Percentiles rank a stretch among this genome's conserved stretches.
Evolutionary conservation across 2,888 invertebrate species (phyloP).

Genomic region (Lepidocyrtoides sp.): DNA sequence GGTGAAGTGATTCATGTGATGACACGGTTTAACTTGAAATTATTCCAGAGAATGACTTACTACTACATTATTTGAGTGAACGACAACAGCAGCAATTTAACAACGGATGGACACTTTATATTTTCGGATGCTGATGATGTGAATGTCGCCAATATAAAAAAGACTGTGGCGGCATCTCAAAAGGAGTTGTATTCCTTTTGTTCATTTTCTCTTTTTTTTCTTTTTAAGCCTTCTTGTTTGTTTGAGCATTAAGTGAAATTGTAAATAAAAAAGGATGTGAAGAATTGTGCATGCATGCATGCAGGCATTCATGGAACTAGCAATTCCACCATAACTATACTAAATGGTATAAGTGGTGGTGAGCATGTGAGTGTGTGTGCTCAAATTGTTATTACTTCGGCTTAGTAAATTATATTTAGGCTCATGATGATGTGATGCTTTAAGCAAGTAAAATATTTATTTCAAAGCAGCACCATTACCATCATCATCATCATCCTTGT

Average conservation of each 20-base stretch:
- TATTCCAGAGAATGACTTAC: conserved; percentile 61
- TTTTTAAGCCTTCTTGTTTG: conserved; percentile 41
- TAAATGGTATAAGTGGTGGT: conserved; percentile 5
- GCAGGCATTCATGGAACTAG: conserved; percentile 45
- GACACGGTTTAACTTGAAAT: conserved; percentile 58
- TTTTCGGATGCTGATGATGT: background rate
- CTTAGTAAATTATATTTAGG: conserved; percentile 65
- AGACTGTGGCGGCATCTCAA: conserved; percentile 19
- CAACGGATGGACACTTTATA: conserved; percentile 45
- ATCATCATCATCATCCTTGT: background rate
- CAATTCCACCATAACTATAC: conserved; percentile 1
- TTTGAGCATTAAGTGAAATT: conserved; percentile 52
- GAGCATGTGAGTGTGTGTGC: conserved; percentile 36
- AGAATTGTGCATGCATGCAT: conserved; percentile 54
- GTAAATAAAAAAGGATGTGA: conserved; percentile 69
- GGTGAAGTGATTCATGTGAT: conserved; percentile 58
- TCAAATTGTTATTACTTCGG: conserved; percentile 45
- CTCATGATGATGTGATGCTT: conserved; percentile 62
- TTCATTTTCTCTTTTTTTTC: conserved; percentile 35
- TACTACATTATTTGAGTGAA: background rate
- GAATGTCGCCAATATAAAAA: conserved; percentile 36
- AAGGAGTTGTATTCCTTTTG: conserved; percentile 37
- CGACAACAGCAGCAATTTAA: conserved; percentile 28
- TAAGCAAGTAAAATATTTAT: conserved; percentile 62
- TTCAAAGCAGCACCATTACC: conserved; percentile 51